Percentiles rank a stretch among this genome's conserved stretches.
Conservation (phyloP, 2,797 vertebrate genomes). For the Menidia menidia region DNA sequence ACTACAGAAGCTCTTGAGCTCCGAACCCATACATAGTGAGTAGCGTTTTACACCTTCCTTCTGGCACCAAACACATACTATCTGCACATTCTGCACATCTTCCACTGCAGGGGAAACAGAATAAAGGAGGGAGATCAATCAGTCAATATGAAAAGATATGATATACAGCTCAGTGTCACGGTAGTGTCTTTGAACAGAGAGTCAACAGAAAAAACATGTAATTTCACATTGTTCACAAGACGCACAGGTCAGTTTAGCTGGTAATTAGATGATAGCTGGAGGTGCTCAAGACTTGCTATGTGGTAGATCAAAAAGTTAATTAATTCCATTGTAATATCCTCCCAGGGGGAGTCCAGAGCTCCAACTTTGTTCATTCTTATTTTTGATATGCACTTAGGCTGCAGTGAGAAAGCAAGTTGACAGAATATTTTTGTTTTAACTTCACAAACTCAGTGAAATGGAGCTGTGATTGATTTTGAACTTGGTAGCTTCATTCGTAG, state of each 20-base stretch:
- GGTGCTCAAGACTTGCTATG: conserved; percentile 1
- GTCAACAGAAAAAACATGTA: conserved; percentile 1
- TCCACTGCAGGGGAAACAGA: conserved; percentile 85
- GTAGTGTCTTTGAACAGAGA: neutral
- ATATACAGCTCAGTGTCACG: neutral
- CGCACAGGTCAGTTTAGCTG: conserved; percentile 1
- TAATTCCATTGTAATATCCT: conserved; percentile 17
- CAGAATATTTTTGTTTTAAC: conserved; percentile 2
- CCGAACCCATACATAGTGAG: conserved; percentile 97
- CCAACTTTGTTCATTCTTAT: conserved; percentile 7
- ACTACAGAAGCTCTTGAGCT: conserved; percentile 99
- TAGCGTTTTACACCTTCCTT: conserved; percentile 98
- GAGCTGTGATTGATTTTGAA: neutral
- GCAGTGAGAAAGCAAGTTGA: neutral
- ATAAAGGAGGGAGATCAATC: conserved; percentile 3
- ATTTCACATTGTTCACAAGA: neutral
- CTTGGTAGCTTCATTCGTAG: neutral
- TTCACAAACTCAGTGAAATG: neutral
- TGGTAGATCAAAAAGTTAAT: conserved; percentile 6
- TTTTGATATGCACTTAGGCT: neutral
- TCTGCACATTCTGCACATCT: conserved; percentile 95
- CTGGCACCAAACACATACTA: conserved; percentile 99
- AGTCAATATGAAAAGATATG: conserved; percentile 7
- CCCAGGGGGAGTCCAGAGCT: conserved; percentile 4
- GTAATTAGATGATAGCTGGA: conserved; percentile 4